Conservation (phyloP, 2,888 invertebrate species). For the Amphipyra tragopoginis region DNA sequence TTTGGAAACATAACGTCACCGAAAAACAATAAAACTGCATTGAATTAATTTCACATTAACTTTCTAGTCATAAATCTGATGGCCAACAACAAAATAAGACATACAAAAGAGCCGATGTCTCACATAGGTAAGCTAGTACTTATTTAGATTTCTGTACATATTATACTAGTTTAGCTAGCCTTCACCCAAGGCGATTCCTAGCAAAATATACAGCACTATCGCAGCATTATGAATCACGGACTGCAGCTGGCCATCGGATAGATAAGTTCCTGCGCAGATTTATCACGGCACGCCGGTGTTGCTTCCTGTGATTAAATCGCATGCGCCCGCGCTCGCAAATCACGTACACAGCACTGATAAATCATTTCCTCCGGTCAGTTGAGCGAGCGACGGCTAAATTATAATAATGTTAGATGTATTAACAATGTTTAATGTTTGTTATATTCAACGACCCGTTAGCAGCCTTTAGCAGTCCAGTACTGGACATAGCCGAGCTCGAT, state of each 20-base stretch:
- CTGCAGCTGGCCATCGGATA: slow-evolving; percentile 80
- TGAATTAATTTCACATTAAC: slow-evolving; percentile 52
- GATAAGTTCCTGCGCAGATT: slow-evolving; percentile 85
- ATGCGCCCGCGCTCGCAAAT: slow-evolving; percentile 79
- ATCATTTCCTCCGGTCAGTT: slow-evolving; percentile 79
- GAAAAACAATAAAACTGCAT: slow-evolving; percentile 31
- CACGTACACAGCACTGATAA: slow-evolving; percentile 81
- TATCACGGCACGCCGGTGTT: slow-evolving; percentile 67
- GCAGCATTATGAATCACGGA: slow-evolving; percentile 78
- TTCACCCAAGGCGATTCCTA: slow-evolving; percentile 68
- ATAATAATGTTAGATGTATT: slow-evolving; percentile 45
- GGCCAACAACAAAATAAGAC: slow-evolving; percentile 25
- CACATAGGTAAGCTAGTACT: slow-evolving; percentile 34
- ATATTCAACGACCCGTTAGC: too few species aligned
- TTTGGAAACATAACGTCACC: slow-evolving; percentile 21
- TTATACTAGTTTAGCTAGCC: slow-evolving; percentile 29
- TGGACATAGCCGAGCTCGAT: too few species aligned
- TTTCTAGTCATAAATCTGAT: slow-evolving; percentile 49
- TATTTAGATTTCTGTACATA: background rate
- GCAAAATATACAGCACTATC: slow-evolving; percentile 75
- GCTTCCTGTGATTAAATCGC: slow-evolving; percentile 88
- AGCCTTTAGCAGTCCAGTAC: too few species aligned
- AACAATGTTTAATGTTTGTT: slow-evolving; percentile 14
- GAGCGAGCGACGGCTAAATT: slow-evolving; percentile 51
- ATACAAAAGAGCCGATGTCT: slow-evolving; percentile 56